Percentiles rank a stretch among this genome's conserved stretches.
Conservation (phyloP, 1,140 invertebrate species). For the Bombus ignitus region DNA sequence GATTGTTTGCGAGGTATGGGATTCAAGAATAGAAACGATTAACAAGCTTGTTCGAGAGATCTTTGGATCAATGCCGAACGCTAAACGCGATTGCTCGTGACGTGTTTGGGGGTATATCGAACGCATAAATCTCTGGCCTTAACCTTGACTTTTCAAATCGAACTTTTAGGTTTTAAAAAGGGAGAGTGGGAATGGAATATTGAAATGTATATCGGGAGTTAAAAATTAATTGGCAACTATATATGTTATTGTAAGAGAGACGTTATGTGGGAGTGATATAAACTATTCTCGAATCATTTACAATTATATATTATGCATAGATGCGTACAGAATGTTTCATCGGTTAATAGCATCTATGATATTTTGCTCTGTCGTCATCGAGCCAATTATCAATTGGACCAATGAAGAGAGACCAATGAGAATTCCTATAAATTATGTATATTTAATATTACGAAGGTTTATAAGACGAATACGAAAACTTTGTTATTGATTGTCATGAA, state of each 20-base stretch:
- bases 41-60: constrained; percentile 24
- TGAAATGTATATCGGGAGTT: no score
- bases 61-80: constrained; percentile 65
- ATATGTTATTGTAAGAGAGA: neutral
- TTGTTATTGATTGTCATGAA: neutral
- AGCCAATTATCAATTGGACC: neutral
- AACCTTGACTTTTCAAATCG: constrained; percentile 56
- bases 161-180: neutral
- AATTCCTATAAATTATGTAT: neutral
- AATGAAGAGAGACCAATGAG: neutral
- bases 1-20: neutral
- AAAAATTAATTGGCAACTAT: neutral
- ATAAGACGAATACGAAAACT: neutral
- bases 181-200: neutral
- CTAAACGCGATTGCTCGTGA: constrained; percentile 49
- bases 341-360: neutral
- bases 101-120: constrained; percentile 49
- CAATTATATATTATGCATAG: neutral
- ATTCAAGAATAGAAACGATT: constrained; percentile 12
- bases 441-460: no score
- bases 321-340: neutral
- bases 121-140: constrained; percentile 60
- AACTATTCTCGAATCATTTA: neutral
- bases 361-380: neutral
- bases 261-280: neutral